Percentiles rank a stretch among this genome's conserved stretches.
Conservation (phyloP, 2,113 vertebrate species). For the Bothrops jararaca region DNA sequence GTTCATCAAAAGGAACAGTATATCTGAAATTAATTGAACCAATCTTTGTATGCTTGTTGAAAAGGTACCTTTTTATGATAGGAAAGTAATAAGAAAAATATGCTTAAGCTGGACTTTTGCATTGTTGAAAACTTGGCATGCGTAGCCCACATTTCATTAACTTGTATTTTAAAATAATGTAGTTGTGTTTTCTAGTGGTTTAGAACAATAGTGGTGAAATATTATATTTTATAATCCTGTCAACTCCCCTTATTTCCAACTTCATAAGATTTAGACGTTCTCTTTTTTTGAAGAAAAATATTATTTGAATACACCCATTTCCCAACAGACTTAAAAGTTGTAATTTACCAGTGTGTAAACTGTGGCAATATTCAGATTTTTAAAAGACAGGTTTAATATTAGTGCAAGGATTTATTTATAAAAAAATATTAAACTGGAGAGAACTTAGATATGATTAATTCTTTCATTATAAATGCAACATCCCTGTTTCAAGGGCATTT, state of each 20-base stretch:
- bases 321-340: neutral
- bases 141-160: slow-evolving; percentile 63
- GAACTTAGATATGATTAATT: neutral
- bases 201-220: slow-evolving; percentile 64
- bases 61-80: slow-evolving; percentile 72
- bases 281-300: slow-evolving; percentile 23
- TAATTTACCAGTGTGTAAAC: neutral
- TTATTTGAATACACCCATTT: slow-evolving; percentile 31
- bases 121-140: slow-evolving; percentile 72
- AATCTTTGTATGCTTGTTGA: slow-evolving; percentile 70
- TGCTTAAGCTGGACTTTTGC: slow-evolving; percentile 95
- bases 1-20: slow-evolving; percentile 68
- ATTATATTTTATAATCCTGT: slow-evolving; percentile 52
- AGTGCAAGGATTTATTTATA: slow-evolving; percentile 2
- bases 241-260: slow-evolving; percentile 43
- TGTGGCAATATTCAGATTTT: neutral
- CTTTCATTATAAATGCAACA: neutral
- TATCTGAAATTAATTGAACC: slow-evolving; percentile 62
- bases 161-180: slow-evolving; percentile 65
- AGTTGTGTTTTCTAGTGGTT: slow-evolving; percentile 67
- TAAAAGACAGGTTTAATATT: neutral
- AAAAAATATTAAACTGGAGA: neutral
- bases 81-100: slow-evolving; percentile 62
- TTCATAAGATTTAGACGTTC: slow-evolving; percentile 44
- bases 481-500: slow-evolving; percentile 7